Percentiles rank a stretch among this genome's conserved stretches.
These are phyloP conservation scores for Nothura maculosa DNA, from an alignment of 2,797 vertebrate genomes.

Conservation along the genomic window DNA sequence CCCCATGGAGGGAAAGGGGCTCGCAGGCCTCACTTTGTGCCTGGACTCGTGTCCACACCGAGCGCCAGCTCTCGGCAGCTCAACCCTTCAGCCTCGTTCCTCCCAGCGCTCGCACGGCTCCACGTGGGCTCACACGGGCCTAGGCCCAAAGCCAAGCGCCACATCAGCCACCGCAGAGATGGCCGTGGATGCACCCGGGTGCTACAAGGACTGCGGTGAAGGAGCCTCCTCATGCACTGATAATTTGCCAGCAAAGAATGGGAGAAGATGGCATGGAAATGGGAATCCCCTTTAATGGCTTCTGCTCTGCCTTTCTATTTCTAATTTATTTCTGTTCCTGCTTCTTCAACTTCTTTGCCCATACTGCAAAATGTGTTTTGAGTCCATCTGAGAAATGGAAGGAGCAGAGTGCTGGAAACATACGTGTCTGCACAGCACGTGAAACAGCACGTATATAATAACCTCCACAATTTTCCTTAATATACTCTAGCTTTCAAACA, in stretches of 20 bases:
- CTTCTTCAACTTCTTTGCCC: background rate
- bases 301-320: background rate
- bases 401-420: background rate
- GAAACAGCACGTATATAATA: rapidly evolving
- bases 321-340: background rate
- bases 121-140: background rate
- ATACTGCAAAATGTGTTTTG: background rate
- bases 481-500: background rate
- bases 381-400: background rate
- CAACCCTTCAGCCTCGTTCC: background rate
- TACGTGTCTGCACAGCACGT: background rate
- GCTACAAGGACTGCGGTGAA: background rate
- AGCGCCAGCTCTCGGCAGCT: no score
- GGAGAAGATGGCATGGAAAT: background rate
- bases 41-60: no score
- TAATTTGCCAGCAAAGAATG: background rate
- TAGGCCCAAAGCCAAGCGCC: background rate
- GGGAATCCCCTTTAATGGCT: background rate
- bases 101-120: background rate
- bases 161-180: no score
- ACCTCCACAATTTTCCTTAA: background rate
- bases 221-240: background rate
- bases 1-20: no score
- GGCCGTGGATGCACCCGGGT: background rate
- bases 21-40: no score